phyloP scores from a whole-genome alignment of 2,797 vertebrate species.

The Enoplosus armatus region DNA sequence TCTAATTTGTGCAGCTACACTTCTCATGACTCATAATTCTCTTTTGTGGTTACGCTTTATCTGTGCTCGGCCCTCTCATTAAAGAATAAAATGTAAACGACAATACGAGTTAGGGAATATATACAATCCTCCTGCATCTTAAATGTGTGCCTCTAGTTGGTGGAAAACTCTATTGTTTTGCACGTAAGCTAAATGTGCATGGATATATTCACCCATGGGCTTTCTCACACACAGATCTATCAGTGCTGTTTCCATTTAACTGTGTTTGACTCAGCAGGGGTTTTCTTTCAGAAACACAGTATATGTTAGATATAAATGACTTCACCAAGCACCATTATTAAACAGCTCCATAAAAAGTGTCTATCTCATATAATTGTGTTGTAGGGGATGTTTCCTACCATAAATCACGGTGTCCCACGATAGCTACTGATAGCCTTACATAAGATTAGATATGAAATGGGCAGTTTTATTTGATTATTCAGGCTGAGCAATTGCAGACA shows the following conservation, averaged over 20 bases:
- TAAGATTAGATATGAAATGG: conserved; percentile 16
- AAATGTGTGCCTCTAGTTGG: background rate
- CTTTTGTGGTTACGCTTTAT: conserved; percentile 54
- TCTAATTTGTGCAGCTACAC: conserved; percentile 65
- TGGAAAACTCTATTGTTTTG: conserved; percentile 26
- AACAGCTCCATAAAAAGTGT: background rate
- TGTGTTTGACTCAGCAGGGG: conserved; percentile 52
- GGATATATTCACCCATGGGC: conserved; percentile 1
- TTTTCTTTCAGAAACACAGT: conserved; percentile 57
- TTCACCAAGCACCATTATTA: background rate
- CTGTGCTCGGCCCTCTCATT: conserved; percentile 54
- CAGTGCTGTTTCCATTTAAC: background rate
- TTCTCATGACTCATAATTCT: conserved; percentile 58
- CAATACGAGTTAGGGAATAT: conserved; percentile 9
- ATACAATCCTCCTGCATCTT: conserved; percentile 4
- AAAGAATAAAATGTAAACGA: conserved; percentile 57
- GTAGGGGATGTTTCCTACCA: background rate
- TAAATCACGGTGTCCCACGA: conserved; percentile 4
- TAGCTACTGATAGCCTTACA: background rate
- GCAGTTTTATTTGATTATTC: conserved; percentile 20
- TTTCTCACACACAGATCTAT: background rate
- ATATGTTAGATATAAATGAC: conserved; percentile 19
- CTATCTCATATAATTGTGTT: conserved; percentile 6
- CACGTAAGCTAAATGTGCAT: conserved; percentile 15
- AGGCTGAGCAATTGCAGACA: background rate